phyloP scores from a whole-genome alignment of 2,888 invertebrate genomes.

The Parelbella ahira region DNA sequence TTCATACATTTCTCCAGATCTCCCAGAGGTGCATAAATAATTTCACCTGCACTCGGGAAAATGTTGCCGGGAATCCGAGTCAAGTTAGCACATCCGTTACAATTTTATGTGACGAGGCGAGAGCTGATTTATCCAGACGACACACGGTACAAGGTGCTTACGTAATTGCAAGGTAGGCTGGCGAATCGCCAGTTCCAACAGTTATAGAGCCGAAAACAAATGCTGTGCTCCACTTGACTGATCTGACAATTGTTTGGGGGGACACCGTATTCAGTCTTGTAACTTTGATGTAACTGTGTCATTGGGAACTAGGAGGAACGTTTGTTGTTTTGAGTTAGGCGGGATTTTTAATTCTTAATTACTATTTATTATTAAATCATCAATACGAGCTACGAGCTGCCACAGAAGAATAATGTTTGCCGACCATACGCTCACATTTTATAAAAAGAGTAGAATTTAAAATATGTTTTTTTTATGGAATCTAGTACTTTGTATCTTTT shows the following conservation, averaged over 20 bases:
- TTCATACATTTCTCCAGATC: constrained; percentile 15
- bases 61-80: constrained; percentile 21
- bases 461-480: no score
- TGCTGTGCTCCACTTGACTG: constrained; percentile 37
- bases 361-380: no score
- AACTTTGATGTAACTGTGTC: constrained; percentile 25
- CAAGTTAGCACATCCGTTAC: constrained; percentile 24
- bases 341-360: no score
- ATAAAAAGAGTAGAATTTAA: no score
- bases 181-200: constrained; percentile 42
- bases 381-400: not conserved
- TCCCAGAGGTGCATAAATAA: constrained; percentile 26
- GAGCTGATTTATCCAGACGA: constrained; percentile 26
- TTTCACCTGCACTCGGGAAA: constrained; percentile 19
- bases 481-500: no score
- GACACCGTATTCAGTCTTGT: constrained; percentile 32
- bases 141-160: constrained; percentile 35
- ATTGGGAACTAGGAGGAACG: no score
- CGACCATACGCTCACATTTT: no score
- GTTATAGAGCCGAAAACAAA: constrained; percentile 41
- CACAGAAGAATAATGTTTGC: no score
- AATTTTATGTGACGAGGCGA: constrained; percentile 25
- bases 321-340: no score
- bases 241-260: constrained; percentile 38
- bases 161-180: constrained; percentile 43